Percentiles rank a stretch among this genome's conserved stretches.
Conservation (phyloP, 2,113 vertebrate genomes). For the Trogon melanurus region DNA sequence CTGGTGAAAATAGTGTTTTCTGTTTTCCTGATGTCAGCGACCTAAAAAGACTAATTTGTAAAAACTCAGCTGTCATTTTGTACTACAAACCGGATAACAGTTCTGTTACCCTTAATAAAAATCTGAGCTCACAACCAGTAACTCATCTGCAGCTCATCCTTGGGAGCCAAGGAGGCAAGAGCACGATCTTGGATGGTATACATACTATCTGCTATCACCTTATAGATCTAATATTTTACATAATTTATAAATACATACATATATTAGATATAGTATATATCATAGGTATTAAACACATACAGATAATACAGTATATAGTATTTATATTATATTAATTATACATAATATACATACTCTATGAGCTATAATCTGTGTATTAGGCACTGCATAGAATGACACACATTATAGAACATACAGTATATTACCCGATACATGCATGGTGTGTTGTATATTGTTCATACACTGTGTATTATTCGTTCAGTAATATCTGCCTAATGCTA, state of each 20-base stretch:
- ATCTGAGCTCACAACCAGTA: not conserved
- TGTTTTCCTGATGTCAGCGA: constrained; percentile 4
- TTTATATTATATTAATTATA: not conserved
- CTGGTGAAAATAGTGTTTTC: not conserved
- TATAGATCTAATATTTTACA: not conserved
- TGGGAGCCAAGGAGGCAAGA: too few relatives aligned
- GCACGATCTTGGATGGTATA: too few relatives aligned
- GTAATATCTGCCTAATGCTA: not conserved
- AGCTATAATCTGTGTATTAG: not conserved
- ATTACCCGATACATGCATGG: not conserved
- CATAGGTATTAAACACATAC: not conserved
- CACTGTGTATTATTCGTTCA: too few relatives aligned
- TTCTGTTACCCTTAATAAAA: not conserved
- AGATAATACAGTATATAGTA: not conserved
- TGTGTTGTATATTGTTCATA: too few relatives aligned
- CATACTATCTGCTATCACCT: not conserved
- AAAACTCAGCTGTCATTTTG: not conserved
- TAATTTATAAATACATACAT: not conserved
- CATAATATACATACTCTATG: not conserved
- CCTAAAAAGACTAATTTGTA: not conserved
- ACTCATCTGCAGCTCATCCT: too few relatives aligned
- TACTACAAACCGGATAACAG: not conserved
- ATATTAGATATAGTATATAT: not conserved
- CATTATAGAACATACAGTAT: not conserved
- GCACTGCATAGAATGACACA: not conserved